Conservation (phyloP, 2,797 vertebrate genomes). For the Alosa sapidissima region DNA sequence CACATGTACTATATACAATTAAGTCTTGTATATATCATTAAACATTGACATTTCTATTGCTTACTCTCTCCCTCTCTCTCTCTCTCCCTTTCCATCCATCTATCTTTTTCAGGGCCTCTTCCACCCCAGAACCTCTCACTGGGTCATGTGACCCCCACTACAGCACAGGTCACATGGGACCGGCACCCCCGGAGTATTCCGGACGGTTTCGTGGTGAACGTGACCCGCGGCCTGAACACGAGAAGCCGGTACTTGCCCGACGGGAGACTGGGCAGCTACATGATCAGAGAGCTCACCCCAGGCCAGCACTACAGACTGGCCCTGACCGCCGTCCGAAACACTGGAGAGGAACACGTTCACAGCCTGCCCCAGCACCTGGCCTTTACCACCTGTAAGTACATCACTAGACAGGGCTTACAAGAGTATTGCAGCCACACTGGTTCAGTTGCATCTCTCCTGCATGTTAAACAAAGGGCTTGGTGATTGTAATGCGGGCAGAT, state of each 20-base stretch:
- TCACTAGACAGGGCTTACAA: background rate
- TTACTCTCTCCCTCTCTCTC: background rate
- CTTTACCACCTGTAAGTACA: conserved; percentile 84
- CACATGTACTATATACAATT: too few species aligned
- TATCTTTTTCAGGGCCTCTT: conserved; percentile 78
- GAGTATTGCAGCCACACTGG: background rate
- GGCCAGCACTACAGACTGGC: conserved; percentile 85
- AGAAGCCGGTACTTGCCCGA: conserved; percentile 91
- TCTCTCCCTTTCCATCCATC: background rate
- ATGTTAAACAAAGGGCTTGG: background rate
- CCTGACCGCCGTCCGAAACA: conserved; percentile 80
- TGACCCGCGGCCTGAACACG: conserved; percentile 85
- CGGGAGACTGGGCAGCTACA: conserved; percentile 81
- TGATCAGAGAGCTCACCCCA: conserved; percentile 82
- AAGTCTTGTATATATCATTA: too few species aligned
- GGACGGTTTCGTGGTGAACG: conserved; percentile 91
- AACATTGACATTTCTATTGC: background rate
- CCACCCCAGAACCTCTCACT: conserved; percentile 89
- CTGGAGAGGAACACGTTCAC: conserved; percentile 82
- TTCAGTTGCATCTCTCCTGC: background rate
- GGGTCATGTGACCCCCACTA: conserved; percentile 79
- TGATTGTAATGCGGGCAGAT: background rate
- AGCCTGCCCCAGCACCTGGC: conserved; percentile 83
- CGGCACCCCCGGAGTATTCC: conserved; percentile 65
- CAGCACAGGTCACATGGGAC: conserved; percentile 85